Conservation (phyloP, 2,113 vertebrate genomes). For the Dicentrarchus labrax region DNA sequence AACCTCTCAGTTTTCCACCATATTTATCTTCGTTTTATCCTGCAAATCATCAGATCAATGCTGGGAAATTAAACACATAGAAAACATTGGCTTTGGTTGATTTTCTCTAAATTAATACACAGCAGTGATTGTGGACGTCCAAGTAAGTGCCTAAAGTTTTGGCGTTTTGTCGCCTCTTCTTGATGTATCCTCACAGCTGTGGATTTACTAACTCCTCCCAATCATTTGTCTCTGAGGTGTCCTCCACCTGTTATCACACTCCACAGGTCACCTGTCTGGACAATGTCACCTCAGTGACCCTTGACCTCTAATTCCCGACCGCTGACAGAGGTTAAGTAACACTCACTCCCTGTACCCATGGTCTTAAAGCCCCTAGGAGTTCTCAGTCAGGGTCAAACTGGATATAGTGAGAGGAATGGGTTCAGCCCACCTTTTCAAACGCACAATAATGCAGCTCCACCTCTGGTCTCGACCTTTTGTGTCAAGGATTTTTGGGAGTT, state of each 20-base stretch:
- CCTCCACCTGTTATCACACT: not conserved
- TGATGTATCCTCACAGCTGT: not conserved
- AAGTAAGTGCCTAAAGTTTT: no score
- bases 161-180: not conserved
- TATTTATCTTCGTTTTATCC: no score
- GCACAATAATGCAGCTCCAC: not conserved
- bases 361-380: slow-evolving; percentile 24
- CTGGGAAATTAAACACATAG: no score
- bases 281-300: slow-evolving; percentile 27
- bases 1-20: no score
- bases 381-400: slow-evolving; percentile 17
- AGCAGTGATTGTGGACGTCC: not conserved
- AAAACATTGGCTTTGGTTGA: no score
- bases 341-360: not conserved
- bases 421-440: not conserved
- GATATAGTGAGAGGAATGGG: not conserved
- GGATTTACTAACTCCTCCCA: not conserved
- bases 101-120: no score
- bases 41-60: no score
- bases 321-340: slow-evolving; percentile 44
- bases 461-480: not conserved
- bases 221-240: not conserved
- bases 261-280: slow-evolving; percentile 40
- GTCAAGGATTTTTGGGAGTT: slow-evolving; percentile 3
- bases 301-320: slow-evolving; percentile 19